These are phyloP conservation scores for Enoplosus armatus DNA, from an alignment of 2,797 vertebrate species.

Conservation along the genomic window DNA sequence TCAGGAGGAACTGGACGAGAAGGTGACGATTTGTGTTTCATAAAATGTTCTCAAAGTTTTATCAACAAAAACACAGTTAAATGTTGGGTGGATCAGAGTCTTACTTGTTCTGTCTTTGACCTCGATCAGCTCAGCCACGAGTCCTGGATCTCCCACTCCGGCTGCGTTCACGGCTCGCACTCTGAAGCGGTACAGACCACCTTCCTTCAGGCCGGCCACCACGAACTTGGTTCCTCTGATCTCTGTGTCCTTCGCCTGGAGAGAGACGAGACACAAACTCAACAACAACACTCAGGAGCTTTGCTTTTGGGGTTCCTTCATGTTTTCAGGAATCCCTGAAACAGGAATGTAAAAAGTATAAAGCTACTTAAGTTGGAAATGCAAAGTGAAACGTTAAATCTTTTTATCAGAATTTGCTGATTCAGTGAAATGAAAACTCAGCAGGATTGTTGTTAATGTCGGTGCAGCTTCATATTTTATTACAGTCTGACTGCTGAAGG, in stretches of 20 bases:
- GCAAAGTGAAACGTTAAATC: too few species aligned
- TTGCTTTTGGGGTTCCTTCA: not conserved
- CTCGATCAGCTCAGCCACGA: conserved; percentile 93
- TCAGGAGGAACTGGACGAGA: conserved; percentile 90
- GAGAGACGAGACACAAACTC: not conserved
- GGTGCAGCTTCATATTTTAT: not conserved
- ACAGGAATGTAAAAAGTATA: too few species aligned
- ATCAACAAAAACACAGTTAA: too few species aligned
- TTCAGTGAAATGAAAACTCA: not conserved
- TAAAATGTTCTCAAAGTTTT: not conserved
- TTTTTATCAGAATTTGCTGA: not conserved
- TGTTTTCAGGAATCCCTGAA: too few species aligned
- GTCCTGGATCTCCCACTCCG: conserved; percentile 94
- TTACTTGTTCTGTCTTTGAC: conserved; percentile 97
- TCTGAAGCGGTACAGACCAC: conserved; percentile 94
- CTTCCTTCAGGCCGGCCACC: conserved; percentile 93
- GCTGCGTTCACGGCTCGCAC: conserved; percentile 95
- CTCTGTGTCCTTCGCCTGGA: conserved; percentile 97
- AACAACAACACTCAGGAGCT: not conserved
- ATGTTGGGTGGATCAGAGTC: conserved; percentile 24
- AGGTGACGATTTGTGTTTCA: not conserved
- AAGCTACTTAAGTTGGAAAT: too few species aligned
- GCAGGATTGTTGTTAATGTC: not conserved
- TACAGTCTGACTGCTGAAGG: too few species aligned
- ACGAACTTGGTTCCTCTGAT: conserved; percentile 97